Evolutionary conservation across 37 sponge, comb jelly and placozoan species (phyloP), one percentile per base, ranked within the genome.

Genomic region (Chondrosia reniformis): DNA sequence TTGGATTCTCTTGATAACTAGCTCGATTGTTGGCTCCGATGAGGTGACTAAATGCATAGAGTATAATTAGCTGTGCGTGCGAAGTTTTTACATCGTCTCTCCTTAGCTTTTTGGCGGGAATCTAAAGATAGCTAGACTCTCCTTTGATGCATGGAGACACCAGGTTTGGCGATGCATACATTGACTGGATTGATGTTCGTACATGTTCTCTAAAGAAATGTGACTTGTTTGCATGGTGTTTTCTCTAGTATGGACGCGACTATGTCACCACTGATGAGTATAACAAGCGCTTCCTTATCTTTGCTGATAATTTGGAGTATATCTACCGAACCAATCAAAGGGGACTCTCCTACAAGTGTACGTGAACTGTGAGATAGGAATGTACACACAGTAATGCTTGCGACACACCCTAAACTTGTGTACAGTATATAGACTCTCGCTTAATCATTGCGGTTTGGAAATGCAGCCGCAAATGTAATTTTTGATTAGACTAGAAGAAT

Each of bases 221-320:
- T n/a, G n/a, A 69, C 7, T 34, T 39, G 8, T 36, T 38, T 69
- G 4, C 7, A 36, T 69, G n/a, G 2, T 38, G 43, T 69, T 64
- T 25, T 73, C 19, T 19, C 36, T 7, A 85, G 77, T 58, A 86
- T 65, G 78, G 65, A 2, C 78, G 56, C n/a, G 43, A 44, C 10
- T 88, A 88, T 64, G 40, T 24, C 33, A 74, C 43, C 55, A 77
- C 54, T 5, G 67, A 43, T 28, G 88, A 88, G 74, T 75, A 83
- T 19, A 21, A 82, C 30, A 30, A 49, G 33, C 40, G 88, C 25
- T 55, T 82, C 52, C 32, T 62, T 21, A 75, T 79, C 2, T 88
- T 83, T 67, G 36, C 44, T 17, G 46, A 72, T 12, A 88, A 88
- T 34, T 21, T 40, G 0, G 30, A 45, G 28, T 75, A 66, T 46